Evolutionary conservation across 2,797 vertebrate genomes (phyloP).

Genomic region (Falco cherrug): DNA sequence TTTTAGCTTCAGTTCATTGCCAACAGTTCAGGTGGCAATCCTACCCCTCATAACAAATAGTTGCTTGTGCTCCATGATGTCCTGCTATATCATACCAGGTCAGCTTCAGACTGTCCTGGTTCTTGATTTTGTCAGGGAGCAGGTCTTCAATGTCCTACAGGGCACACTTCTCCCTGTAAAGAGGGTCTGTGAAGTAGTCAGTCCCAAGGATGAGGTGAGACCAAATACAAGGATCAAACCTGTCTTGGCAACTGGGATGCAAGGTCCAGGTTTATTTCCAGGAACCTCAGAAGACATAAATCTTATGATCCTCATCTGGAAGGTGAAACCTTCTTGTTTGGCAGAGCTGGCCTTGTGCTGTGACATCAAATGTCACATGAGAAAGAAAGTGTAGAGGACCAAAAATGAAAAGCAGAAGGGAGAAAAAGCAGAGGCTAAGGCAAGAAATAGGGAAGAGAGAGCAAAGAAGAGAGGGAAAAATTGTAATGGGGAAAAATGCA

Average conservation of each 20-base stretch:
- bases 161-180: background rate
- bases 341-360: background rate
- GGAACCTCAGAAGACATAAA: background rate
- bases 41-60: background rate
- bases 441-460: background rate
- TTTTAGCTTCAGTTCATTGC: background rate
- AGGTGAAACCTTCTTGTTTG: background rate
- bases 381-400: background rate
- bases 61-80: background rate
- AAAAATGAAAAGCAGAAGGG: background rate
- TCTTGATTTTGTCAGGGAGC: background rate
- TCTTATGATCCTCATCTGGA: background rate
- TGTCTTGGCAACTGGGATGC: background rate
- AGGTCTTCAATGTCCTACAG: background rate
- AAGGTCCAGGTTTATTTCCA: background rate
- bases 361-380: background rate
- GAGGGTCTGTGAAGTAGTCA: background rate
- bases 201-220: background rate
- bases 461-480: background rate
- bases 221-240: background rate
- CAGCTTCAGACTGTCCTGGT: background rate
- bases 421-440: background rate
- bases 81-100: rapidly evolving
- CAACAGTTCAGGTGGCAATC: background rate
- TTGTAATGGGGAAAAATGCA: background rate